Conservation (phyloP, 2,797 vertebrate genomes). For the Malurus splendens region DNA sequence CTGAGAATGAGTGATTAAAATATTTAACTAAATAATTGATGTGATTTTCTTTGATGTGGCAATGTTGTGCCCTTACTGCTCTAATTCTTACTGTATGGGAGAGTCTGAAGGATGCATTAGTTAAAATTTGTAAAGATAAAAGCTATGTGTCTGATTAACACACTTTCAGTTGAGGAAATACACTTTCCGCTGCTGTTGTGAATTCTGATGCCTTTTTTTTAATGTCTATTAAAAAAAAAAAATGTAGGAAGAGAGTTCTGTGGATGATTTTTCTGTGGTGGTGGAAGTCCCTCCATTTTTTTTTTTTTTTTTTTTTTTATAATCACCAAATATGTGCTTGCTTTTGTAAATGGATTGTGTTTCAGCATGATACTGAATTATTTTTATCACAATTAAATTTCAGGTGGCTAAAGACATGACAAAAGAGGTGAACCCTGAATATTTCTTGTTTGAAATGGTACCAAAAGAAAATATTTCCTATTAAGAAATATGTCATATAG, state of each 20-base stretch:
- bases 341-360: neutral
- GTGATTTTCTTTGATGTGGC: neutral
- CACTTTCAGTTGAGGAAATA: neutral
- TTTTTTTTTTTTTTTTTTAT: neutral
- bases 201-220: neutral
- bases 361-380: neutral
- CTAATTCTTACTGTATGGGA: neutral
- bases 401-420: neutral
- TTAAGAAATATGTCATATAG: neutral
- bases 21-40: constrained; percentile 30
- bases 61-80: neutral
- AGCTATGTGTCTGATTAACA: neutral
- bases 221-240: neutral
- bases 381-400: neutral
- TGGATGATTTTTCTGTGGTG: neutral
- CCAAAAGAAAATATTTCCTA: neutral
- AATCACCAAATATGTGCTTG: neutral
- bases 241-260: neutral
- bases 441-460: neutral
- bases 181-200: neutral
- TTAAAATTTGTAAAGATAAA: constrained; percentile 16
- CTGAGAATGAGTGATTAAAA: constrained; percentile 10
- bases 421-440: neutral
- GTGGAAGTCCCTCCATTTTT: neutral
- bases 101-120: neutral